Percentiles rank a stretch among this genome's conserved stretches.
Conservation (phyloP, 2,113 vertebrate genomes). For the Tyto alba region DNA sequence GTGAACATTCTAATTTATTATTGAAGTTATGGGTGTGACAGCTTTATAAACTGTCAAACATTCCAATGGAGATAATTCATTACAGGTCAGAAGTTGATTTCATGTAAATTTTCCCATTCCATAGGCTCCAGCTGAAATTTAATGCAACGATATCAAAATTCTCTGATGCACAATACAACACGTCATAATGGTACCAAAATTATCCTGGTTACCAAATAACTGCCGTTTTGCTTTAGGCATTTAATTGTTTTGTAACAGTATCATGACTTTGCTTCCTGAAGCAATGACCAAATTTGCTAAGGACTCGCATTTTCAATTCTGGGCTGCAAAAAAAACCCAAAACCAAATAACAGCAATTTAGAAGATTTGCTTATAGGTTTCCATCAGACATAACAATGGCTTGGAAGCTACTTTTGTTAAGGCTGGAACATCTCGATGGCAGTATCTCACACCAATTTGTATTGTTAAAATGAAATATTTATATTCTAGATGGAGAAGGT, state of each 20-base stretch:
- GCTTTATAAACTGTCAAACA: not conserved
- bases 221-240: not conserved
- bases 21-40: not conserved
- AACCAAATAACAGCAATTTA: fast-evolving
- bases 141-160: not conserved
- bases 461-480: not conserved
- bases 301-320: not conserved
- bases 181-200: not conserved
- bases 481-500: not conserved
- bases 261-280: not conserved
- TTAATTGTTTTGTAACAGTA: not conserved
- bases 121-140: not conserved
- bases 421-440: not conserved
- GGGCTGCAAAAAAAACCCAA: not conserved
- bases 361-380: not conserved
- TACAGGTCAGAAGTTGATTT: not conserved
- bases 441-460: not conserved
- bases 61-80: not conserved
- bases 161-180: not conserved
- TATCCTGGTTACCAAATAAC: not conserved
- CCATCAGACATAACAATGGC: not conserved
- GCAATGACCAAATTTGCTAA: not conserved
- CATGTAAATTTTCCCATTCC: not conserved
- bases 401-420: not conserved
- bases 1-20: not conserved